phyloP scores from a whole-genome alignment of 1,140 invertebrate genomes.

The Apis dorsata region DNA sequence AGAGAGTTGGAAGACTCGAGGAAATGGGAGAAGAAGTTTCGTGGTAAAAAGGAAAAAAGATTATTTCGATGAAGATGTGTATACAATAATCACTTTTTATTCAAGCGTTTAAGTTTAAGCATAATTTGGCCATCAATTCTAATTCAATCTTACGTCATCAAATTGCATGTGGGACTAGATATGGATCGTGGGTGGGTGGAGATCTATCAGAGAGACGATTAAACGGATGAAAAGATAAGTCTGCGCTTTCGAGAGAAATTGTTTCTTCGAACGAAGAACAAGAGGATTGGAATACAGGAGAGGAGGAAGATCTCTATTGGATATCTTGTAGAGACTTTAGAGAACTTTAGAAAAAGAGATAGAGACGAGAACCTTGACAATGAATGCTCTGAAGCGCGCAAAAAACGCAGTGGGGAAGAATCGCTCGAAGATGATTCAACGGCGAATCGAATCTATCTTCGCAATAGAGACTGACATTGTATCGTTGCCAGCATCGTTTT shows the following conservation, averaged over 20 bases:
- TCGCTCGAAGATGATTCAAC: conserved; percentile 30
- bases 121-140: not conserved
- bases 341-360: not conserved
- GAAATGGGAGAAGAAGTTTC: too few relatives aligned
- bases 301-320: not conserved
- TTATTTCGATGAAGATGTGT: too few relatives aligned
- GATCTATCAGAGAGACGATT: not conserved
- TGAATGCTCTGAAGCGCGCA: not conserved
- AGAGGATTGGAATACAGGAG: not conserved
- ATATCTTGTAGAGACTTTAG: not conserved
- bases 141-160: not conserved
- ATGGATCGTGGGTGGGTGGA: not conserved
- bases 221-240: not conserved
- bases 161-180: not conserved
- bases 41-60: too few relatives aligned
- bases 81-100: too few relatives aligned
- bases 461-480: conserved; percentile 39
- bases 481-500: conserved; percentile 44
- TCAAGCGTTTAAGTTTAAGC: not conserved
- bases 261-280: not conserved
- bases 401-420: conserved; percentile 3
- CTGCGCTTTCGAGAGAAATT: not conserved
- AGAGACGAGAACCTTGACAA: not conserved
- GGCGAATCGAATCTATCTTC: conserved; percentile 51
- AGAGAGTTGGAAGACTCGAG: too few relatives aligned